Conservation (phyloP, 2,797 vertebrate genomes). For the Nannoperca obscura region DNA sequence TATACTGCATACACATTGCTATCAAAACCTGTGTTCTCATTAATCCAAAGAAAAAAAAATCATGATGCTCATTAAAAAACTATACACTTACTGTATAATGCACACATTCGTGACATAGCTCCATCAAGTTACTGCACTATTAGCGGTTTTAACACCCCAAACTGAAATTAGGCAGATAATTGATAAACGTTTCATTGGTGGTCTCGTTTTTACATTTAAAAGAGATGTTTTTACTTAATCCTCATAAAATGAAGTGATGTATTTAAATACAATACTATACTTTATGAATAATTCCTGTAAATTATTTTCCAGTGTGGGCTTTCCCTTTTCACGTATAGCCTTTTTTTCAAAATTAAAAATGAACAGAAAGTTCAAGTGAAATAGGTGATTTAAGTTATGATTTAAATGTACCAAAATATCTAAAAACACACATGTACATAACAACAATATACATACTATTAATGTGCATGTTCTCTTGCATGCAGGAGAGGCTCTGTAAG, state of each 20-base stretch:
- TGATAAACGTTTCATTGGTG: background rate
- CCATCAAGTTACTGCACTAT: background rate
- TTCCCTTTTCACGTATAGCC: background rate
- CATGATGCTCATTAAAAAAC: background rate
- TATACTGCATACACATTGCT: slow-evolving; percentile 7
- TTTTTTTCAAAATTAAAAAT: background rate
- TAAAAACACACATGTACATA: background rate
- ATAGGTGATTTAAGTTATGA: background rate
- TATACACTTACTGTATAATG: background rate
- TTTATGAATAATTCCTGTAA: background rate
- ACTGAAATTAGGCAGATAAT: background rate
- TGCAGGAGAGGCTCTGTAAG: slow-evolving; percentile 6
- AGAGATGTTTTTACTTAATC: background rate
- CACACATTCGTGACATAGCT: background rate
- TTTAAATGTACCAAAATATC: background rate
- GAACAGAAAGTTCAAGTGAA: background rate
- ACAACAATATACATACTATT: background rate
- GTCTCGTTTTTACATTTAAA: background rate
- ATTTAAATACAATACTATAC: background rate
- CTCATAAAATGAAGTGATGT: background rate
- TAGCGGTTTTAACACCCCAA: background rate
- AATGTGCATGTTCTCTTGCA: background rate
- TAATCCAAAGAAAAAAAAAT: slow-evolving; percentile 8
- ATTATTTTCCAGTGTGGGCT: background rate
- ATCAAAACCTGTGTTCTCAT: background rate